Percentiles rank a stretch among this genome's conserved stretches.
Conservation (phyloP, 2,113 vertebrate genomes). For the Gracilinanus agilis region DNA sequence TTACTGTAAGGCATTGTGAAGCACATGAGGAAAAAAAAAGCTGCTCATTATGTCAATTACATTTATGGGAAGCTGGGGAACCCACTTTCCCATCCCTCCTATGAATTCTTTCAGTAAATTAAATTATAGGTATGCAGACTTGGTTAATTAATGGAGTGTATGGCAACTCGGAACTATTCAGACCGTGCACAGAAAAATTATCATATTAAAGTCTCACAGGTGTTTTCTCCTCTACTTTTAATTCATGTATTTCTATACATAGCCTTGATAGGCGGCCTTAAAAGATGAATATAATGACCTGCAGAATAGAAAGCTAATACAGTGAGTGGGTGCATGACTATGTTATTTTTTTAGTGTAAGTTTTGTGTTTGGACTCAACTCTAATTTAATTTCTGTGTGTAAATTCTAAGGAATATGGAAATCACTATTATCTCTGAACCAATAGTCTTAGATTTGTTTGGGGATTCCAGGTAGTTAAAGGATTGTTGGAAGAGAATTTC, state of each 20-base stretch:
- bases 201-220: not conserved
- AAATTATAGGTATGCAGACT: slow-evolving; percentile 74
- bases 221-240: slow-evolving; percentile 11
- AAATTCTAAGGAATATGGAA: not conserved
- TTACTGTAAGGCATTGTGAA: slow-evolving; percentile 64
- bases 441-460: not conserved
- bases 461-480: not conserved
- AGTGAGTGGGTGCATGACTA: not conserved
- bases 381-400: not conserved
- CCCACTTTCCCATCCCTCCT: slow-evolving; percentile 67
- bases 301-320: not conserved
- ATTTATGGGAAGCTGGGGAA: slow-evolving; percentile 55
- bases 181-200: slow-evolving; percentile 36
- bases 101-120: slow-evolving; percentile 76
- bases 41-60: slow-evolving; percentile 75
- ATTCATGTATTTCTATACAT: not conserved
- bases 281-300: not conserved
- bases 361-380: not conserved
- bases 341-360: not conserved
- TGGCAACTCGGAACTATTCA: slow-evolving; percentile 55
- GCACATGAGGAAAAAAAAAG: slow-evolving; percentile 59
- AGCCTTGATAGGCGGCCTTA: not conserved
- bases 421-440: not conserved
- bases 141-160: slow-evolving; percentile 79
- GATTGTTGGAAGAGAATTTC: not conserved